These are phyloP conservation scores for Plutomurus gul DNA, from an alignment of 1,140 invertebrate species.

Conservation along the genomic window DNA sequence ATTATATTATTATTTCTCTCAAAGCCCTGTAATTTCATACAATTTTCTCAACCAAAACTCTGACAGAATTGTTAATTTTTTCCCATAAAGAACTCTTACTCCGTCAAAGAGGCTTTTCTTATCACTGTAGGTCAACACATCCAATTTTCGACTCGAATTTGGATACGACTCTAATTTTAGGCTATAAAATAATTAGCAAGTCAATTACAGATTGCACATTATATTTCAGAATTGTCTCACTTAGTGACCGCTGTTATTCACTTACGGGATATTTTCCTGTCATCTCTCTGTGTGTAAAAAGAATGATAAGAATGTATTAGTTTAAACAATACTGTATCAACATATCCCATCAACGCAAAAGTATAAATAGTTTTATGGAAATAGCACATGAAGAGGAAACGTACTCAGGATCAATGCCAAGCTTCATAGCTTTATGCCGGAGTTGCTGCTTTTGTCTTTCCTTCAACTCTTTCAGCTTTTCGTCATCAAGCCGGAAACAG, in stretches of 20 bases:
- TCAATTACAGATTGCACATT: too few relatives aligned
- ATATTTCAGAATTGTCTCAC: too few relatives aligned
- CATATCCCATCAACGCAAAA: too few relatives aligned
- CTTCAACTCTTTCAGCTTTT: slow-evolving; percentile 63
- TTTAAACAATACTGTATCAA: not conserved
- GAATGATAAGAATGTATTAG: not conserved
- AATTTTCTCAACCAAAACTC: not conserved
- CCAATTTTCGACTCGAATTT: slow-evolving; percentile 98
- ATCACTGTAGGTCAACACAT: slow-evolving; percentile 94
- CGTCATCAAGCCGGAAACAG: not conserved
- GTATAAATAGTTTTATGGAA: too few relatives aligned
- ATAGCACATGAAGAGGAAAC: too few relatives aligned
- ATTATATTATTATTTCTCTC: not conserved
- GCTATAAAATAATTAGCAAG: too few relatives aligned
- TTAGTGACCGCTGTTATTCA: too few relatives aligned
- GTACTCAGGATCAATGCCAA: slow-evolving; percentile 61
- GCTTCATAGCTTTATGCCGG: slow-evolving; percentile 62
- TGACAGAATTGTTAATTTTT: not conserved
- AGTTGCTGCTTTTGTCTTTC: slow-evolving; percentile 64
- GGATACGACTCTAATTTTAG: slow-evolving; percentile 97
- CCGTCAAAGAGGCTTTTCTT: slow-evolving; percentile 95
- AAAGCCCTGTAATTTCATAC: not conserved
- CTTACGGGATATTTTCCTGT: slow-evolving; percentile 61
- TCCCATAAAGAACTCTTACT: slow-evolving; percentile 69
- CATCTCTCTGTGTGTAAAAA: slow-evolving; percentile 57